Base-by-base conservation (phyloP, 2,797 vertebrate species). In the Phrynocephalus vlangalii region DNA sequence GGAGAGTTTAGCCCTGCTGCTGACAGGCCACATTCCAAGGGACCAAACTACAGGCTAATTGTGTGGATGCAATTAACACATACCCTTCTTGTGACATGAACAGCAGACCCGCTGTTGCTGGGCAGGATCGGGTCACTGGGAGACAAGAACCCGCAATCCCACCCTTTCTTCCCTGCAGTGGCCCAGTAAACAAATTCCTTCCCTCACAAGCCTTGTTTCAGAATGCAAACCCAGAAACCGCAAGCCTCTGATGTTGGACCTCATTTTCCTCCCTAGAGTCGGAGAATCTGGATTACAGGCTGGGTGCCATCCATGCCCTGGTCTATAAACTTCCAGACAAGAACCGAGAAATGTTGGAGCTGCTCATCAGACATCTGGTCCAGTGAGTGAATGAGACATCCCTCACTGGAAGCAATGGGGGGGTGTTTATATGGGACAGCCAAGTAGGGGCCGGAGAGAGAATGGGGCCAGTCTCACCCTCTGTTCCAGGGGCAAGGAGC, bases 281-380 rank as follows among this genome's bases (percentile, higher is more conserved):
- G 0, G 99, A 99, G 87, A 99, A 98, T 94, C 96, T 98, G 93
- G 99, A 99, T 96, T 97, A 97, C 90, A 97, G 98, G 80, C 97
- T 98, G 82, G 98, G 98, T 94, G 98, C 98, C 91, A 98, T 99
- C 94, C 99, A 99, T 66, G 97, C 97, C 0, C 96, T 99, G 63
- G 96, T 98, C 91, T 98, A 99, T 96, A 99, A 98, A 92, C 96
- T 99, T 1, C 98, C 99, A n/a, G 98, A 98, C 90, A 98, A 97
- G 95, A 99, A 99, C 91, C 96, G 97, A 68, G 98, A 99, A 93
- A 99, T 99, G 98, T 92, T 99, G 93, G 98, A 98, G 93, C 97
- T 99, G 91, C 97, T 99, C 33, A 98, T 99, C 92, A 97, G 97
- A 89, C 99, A 99, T 94, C 96, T 99, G 30, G 98, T 98, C 92